Percentiles rank a stretch among this genome's conserved stretches.
Evolutionary conservation across 2,113 vertebrate genomes (phyloP).

Genomic region (Eretmochelys imbricata): DNA sequence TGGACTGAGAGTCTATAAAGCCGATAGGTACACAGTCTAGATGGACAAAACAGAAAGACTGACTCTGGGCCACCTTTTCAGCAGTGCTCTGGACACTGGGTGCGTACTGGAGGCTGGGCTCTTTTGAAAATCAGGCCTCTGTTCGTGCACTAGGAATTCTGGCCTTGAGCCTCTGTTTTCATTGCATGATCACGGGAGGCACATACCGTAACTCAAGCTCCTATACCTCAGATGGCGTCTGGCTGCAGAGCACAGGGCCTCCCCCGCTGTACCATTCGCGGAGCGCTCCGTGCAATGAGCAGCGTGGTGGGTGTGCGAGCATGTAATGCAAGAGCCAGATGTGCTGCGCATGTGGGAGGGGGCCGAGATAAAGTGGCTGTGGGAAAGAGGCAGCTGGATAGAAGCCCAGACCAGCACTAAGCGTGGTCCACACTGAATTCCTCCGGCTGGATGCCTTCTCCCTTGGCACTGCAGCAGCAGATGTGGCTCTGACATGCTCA

Average conservation of each 20-base stretch:
- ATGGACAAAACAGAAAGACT: neutral
- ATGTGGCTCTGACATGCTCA: accelerated
- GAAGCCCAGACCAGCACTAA: accelerated
- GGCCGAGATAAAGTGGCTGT: neutral
- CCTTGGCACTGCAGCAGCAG: neutral
- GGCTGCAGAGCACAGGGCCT: neutral
- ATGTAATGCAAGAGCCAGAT: accelerated
- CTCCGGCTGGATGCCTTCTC: accelerated
- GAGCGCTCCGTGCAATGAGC: accelerated
- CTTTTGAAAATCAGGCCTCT: neutral
- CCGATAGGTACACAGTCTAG: neutral
- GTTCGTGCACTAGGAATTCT: neutral
- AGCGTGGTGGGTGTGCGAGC: accelerated
- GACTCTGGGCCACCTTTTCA: neutral
- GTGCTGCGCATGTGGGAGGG: accelerated
- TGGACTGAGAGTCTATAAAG: neutral
- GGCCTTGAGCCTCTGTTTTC: neutral
- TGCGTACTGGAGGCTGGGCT: neutral
- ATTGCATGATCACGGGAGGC: neutral
- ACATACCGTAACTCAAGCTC: neutral
- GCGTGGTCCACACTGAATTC: neutral
- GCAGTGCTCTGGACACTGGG: neutral
- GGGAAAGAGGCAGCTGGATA: neutral
- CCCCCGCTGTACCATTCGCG: neutral
- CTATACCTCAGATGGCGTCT: accelerated